Conservation (phyloP, 2,888 invertebrate genomes). For the Catocala sponsa region DNA sequence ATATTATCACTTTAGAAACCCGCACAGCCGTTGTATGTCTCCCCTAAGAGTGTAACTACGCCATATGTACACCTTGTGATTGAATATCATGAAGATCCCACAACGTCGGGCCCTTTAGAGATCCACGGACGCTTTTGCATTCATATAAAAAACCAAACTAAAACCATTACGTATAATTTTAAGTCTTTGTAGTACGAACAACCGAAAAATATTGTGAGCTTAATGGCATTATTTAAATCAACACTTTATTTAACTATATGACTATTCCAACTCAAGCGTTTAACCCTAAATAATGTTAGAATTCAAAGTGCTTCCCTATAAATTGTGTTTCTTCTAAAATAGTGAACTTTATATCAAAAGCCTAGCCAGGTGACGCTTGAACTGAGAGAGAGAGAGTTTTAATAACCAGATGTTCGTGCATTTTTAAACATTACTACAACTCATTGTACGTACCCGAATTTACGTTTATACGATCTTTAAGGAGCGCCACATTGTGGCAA, state of each 20-base stretch:
- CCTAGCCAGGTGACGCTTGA: constrained; percentile 41
- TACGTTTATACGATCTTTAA: no score
- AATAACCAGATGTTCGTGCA: constrained; percentile 21
- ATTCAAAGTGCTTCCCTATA: constrained; percentile 42
- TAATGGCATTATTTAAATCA: constrained; percentile 40
- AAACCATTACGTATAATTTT: constrained; percentile 50
- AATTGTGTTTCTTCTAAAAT: constrained; percentile 39
- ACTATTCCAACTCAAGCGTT: constrained; percentile 36
- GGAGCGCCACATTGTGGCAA: no score
- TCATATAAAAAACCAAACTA: constrained; percentile 36
- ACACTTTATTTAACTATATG: constrained; percentile 35
- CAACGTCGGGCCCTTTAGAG: constrained; percentile 1
- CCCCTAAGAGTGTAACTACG: constrained; percentile 41
- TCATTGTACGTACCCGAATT: no score
- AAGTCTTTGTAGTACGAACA: constrained; percentile 50
- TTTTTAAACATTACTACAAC: background rate
- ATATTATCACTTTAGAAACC: background rate
- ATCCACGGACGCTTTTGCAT: constrained; percentile 25
- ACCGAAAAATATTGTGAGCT: constrained; percentile 44
- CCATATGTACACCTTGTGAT: constrained; percentile 40
- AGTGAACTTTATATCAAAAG: constrained; percentile 43
- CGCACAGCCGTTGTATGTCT: background rate
- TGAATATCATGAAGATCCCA: constrained; percentile 15
- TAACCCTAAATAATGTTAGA: constrained; percentile 36
- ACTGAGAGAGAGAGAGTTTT: constrained; percentile 11